Evolutionary conservation across 92 coral and sea anemone genomes (phyloP).

Genomic region (Micromussa lordhowensis): DNA sequence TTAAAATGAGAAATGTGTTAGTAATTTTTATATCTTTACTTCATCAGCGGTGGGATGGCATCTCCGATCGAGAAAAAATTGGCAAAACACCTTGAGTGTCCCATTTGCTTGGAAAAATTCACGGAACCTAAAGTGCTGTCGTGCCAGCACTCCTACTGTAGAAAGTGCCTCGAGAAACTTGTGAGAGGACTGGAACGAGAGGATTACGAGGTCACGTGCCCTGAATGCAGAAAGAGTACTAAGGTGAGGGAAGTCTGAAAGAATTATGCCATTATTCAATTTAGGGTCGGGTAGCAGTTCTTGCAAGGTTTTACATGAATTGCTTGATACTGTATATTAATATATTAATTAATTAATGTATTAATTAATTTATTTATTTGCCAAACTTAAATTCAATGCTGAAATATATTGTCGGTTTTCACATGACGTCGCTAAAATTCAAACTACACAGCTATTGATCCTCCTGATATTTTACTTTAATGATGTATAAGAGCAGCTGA

Average conservation of each 20-base stretch:
- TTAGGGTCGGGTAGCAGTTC: too few species aligned
- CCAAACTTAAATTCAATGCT: too few species aligned
- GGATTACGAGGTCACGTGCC: constrained; percentile 34
- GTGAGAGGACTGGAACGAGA: constrained; percentile 25
- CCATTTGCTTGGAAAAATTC: constrained; percentile 52
- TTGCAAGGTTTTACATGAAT: too few species aligned
- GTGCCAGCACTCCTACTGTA: constrained; percentile 61
- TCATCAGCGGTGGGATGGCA: constrained; percentile 8
- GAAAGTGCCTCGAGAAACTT: constrained; percentile 43
- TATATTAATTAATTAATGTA: too few species aligned
- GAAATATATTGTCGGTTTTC: too few species aligned
- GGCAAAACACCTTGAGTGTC: constrained; percentile 39
- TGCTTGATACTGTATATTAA: too few species aligned
- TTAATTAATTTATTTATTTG: too few species aligned
- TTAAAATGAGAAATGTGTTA: background rate
- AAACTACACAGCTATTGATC: too few species aligned
- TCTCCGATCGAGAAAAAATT: constrained; percentile 10
- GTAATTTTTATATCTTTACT: background rate
- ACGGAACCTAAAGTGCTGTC: constrained; percentile 47
- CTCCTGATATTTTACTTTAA: too few species aligned
- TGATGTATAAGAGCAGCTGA: too few species aligned
- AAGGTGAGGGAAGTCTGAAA: constrained; percentile 26
- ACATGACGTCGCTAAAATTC: too few species aligned
- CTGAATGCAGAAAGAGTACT: constrained; percentile 38
- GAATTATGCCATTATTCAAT: background rate